These are phyloP conservation scores for Opisthograptis luteolata DNA, from an alignment of 2,888 invertebrate species.

Conservation along the genomic window DNA sequence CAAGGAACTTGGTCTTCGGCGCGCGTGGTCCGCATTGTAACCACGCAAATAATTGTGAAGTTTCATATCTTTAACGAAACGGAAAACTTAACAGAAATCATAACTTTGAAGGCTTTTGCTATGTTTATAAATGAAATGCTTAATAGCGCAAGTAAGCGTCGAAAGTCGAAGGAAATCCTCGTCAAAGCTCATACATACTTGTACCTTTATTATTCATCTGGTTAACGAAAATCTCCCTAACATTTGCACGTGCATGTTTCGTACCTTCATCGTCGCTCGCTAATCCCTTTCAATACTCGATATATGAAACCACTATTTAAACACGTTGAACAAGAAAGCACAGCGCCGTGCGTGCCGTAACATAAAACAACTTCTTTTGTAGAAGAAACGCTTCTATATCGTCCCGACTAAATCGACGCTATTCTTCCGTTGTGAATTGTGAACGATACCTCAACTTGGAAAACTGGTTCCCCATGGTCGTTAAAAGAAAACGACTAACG, in stretches of 20 bases:
- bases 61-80: constrained; percentile 19
- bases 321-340: constrained; percentile 44
- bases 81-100: neutral
- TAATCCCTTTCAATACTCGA: constrained; percentile 29
- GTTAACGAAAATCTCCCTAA: constrained; percentile 17
- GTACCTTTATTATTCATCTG: too few species aligned
- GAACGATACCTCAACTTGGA: constrained; percentile 53
- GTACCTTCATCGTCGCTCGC: constrained; percentile 25
- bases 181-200: constrained; percentile 2
- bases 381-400: constrained; percentile 68
- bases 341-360: constrained; percentile 71
- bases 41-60: constrained; percentile 15
- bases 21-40: constrained; percentile 27
- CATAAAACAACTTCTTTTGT: constrained; percentile 80
- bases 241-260: constrained; percentile 35
- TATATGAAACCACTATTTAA: constrained; percentile 33
- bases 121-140: neutral
- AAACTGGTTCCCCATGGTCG: constrained; percentile 24
- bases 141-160: neutral
- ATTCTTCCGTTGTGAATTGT: constrained; percentile 62
- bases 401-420: constrained; percentile 58
- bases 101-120: neutral
- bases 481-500: constrained; percentile 23
- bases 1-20: constrained; percentile 33
- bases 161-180: neutral